phyloP scores from a whole-genome alignment of 2,797 vertebrate species.

The Peromyscus melanophrys region DNA sequence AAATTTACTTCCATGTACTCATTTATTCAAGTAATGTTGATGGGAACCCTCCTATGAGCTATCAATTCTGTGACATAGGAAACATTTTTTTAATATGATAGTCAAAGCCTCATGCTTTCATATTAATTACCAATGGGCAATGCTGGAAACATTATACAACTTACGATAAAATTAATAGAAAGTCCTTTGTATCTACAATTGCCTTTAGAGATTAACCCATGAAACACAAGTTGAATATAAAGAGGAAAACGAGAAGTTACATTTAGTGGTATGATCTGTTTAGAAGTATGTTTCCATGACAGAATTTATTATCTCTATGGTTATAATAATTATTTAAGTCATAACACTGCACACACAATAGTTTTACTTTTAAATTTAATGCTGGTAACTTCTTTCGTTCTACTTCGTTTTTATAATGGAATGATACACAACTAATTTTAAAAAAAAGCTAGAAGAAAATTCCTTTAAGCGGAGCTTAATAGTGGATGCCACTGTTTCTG shows the following conservation, averaged over 20 bases:
- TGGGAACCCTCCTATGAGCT: not conserved
- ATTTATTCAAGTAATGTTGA: not conserved
- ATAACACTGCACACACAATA: not conserved
- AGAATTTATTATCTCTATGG: not conserved
- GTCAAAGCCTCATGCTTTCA: not conserved
- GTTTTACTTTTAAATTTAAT: slow-evolving; percentile 5
- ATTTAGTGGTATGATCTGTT: not conserved
- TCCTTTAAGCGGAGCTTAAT: not conserved
- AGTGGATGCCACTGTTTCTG: not conserved
- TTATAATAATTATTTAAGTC: not conserved
- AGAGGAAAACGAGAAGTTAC: not conserved
- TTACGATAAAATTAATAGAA: not conserved
- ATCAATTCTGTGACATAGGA: not conserved
- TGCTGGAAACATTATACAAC: not conserved
- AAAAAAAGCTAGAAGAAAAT: not conserved
- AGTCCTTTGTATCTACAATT: not conserved
- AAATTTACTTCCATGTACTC: not conserved
- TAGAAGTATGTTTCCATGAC: not conserved
- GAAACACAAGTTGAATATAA: not conserved
- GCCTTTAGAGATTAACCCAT: not conserved
- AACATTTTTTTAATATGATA: not conserved
- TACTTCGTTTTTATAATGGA: not conserved
- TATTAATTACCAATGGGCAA: not conserved
- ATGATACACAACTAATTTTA: not conserved
- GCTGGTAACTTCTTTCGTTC: not conserved